These are phyloP conservation scores for Eumerus sabulonum DNA, from an alignment of 2,888 invertebrate species.

Conservation along the genomic window DNA sequence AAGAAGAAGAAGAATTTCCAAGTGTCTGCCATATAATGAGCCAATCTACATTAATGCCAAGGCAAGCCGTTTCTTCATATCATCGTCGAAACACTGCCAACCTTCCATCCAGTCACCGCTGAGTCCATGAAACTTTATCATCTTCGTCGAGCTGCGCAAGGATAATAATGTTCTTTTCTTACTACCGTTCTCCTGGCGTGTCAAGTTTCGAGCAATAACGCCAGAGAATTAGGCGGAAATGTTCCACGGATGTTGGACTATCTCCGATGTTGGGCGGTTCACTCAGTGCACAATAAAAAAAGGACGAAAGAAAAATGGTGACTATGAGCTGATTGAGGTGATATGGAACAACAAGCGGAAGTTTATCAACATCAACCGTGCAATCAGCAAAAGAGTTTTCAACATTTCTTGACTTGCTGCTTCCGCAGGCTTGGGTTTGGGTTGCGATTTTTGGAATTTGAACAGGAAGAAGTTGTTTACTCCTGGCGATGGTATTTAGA, in stretches of 20 bases:
- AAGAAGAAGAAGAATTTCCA: conserved; percentile 54
- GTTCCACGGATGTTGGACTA: conserved; percentile 62
- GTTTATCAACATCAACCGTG: conserved; percentile 65
- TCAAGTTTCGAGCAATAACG: conserved; percentile 49
- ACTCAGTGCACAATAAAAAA: conserved; percentile 9
- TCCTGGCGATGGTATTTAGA: no score
- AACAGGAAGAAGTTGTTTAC: no score
- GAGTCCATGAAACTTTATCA: conserved; percentile 33
- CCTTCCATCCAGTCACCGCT: neutral
- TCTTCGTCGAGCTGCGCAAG: conserved; percentile 55
- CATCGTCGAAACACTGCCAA: neutral
- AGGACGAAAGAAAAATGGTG: conserved; percentile 30
- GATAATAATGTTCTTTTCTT: conserved; percentile 67
- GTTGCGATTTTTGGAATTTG: no score
- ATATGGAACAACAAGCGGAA: conserved; percentile 58
- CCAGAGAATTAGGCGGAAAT: conserved; percentile 61
- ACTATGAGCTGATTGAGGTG: conserved; percentile 66
- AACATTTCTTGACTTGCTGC: no score
- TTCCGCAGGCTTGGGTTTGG: no score
- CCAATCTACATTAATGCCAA: conserved; percentile 68
- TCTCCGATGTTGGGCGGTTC: conserved; percentile 55
- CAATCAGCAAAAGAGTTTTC: conserved; percentile 35
- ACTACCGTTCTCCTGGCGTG: conserved; percentile 11
- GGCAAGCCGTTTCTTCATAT: conserved; percentile 60
- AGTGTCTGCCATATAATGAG: conserved; percentile 68